Conservation (phyloP, 2,888 invertebrate genomes). For the Slavum lentiscoides region DNA sequence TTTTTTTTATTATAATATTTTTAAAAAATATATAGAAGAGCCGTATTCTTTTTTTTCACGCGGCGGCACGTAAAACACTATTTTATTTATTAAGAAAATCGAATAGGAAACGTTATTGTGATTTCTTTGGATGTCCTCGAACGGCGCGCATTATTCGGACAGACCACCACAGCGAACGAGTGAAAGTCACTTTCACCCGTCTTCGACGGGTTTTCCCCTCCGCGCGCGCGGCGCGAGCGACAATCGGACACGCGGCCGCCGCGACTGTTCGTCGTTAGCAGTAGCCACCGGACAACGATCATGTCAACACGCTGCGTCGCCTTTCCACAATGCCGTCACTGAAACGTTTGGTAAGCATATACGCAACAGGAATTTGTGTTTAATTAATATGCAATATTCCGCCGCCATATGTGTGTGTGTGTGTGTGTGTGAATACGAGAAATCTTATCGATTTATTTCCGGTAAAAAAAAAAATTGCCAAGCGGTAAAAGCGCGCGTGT, state of each 20-base stretch:
- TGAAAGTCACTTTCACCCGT: conserved; percentile 52
- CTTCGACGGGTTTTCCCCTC: conserved; percentile 19
- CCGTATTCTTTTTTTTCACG: neutral
- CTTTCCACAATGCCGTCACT: conserved; percentile 14
- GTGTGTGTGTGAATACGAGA: neutral
- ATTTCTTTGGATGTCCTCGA: conserved; percentile 46
- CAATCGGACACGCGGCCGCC: neutral
- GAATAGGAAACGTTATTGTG: neutral
- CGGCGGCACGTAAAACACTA: too few species aligned
- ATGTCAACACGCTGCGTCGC: conserved; percentile 12
- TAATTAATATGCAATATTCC: neutral
- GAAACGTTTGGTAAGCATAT: conserved; percentile 36
- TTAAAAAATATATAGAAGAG: too few species aligned
- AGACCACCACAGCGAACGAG: conserved; percentile 3
- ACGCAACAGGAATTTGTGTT: too few species aligned
- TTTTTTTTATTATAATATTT: too few species aligned
- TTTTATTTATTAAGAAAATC: too few species aligned
- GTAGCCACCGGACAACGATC: conserved; percentile 39
- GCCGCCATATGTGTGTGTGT: neutral
- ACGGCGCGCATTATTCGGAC: conserved; percentile 23
- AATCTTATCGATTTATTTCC: too few species aligned
- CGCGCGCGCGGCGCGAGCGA: conserved; percentile 1
- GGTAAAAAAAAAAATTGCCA: too few species aligned
- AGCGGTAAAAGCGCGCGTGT: too few species aligned
- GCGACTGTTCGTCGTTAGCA: neutral